Evolutionary conservation across 2,113 vertebrate species (phyloP), one percentile per base, ranked within the genome.

Genomic region (Diadophis punctatus): DNA sequence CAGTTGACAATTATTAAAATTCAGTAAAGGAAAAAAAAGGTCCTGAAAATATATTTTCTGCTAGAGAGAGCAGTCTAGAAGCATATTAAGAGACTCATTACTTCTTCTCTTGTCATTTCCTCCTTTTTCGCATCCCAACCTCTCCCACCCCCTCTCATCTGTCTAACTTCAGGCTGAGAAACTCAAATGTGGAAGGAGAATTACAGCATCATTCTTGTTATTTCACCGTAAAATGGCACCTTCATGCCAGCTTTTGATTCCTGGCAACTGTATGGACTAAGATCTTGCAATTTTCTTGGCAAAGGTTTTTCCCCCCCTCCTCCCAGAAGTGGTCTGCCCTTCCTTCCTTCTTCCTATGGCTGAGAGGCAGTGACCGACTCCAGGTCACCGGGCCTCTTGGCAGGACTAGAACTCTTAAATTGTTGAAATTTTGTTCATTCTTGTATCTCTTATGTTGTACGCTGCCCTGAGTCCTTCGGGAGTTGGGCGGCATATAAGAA

Each of bases 1-100:
- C 27, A 63, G 46, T 90, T 86, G 92, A 93, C 88, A 89, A 90
- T 89, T 92, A 92, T 92, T 92, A 80, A 92, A 88, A 92, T 92
- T 89, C 87, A 90, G 53, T 22, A 86, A 25, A 53, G 20, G 14
- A 46, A 49, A 84, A 43, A 90, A 58, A 84, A 20, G 92, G 74
- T 4, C 53, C n/a, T n/a, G 58, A 55, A 92, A 86, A 90, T 90
- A 89, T 52, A 49, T 56, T 63, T 80, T 52, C 53, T 63, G 74
- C 23, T 34, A 51, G 16, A 58, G 52, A 89, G 55, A 52, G n/a
- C 22, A 90, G n/a, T 30, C 88, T 86, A 52, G 55, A 90, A 46
- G 87, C 43, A 90, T 60, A 90, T 80, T 39, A 85, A 86, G n/a
- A 22, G 58, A 48, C 46, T 63, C 55, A 8, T n/a, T 88, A 25